Evolutionary conservation across 1,140 invertebrate genomes (phyloP), one percentile per base, ranked within the genome.

Genomic region (Chlorops oryzae): DNA sequence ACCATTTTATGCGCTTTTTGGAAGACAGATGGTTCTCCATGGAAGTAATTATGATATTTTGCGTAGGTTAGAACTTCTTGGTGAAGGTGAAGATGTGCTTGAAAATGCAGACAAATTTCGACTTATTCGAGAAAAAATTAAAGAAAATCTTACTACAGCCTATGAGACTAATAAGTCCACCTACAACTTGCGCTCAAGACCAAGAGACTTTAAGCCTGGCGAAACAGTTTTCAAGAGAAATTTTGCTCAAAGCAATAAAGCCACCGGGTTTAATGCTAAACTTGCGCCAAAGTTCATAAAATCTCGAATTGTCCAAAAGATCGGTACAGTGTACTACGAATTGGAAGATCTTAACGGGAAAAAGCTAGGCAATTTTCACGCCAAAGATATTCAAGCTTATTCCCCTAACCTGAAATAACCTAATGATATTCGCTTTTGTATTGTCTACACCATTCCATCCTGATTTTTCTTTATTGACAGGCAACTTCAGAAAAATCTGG

Each of bases 371-470:
- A 25, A n/a, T 3, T 45, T 27, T 15, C 42, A 45, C 20, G 42
- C 42, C 17, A 45, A 45, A 15, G 42, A 45, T 25, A 45, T 45
- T 12, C 17, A 44, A 27, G n/a, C n/a, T n/a, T n/a, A n/a, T n/a
- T n/a, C n/a, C n/a, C n/a, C n/a, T n/a, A n/a, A n/a, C n/a, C n/a
- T n/a, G n/a, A n/a, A n/a, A n/a, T n/a, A n/a, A n/a, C n/a, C n/a
- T n/a, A n/a, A n/a, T n/a, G n/a, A n/a, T n/a, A n/a, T n/a, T n/a
- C n/a, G n/a, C n/a, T n/a, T n/a, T n/a, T n/a, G n/a, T n/a, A n/a
- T n/a, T n/a, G n/a, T n/a, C n/a, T n/a, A n/a, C n/a, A n/a, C n/a
- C n/a, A n/a, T n/a, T n/a, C n/a, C n/a, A n/a, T n/a, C n/a, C n/a
- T n/a, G n/a, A n/a, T n/a, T n/a, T n/a, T n/a, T n/a, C n/a, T n/a